Percentiles rank a stretch among this genome's conserved stretches.
Evolutionary conservation across 2,113 vertebrate genomes (phyloP).

Genomic region (Elephantulus edwardii): DNA sequence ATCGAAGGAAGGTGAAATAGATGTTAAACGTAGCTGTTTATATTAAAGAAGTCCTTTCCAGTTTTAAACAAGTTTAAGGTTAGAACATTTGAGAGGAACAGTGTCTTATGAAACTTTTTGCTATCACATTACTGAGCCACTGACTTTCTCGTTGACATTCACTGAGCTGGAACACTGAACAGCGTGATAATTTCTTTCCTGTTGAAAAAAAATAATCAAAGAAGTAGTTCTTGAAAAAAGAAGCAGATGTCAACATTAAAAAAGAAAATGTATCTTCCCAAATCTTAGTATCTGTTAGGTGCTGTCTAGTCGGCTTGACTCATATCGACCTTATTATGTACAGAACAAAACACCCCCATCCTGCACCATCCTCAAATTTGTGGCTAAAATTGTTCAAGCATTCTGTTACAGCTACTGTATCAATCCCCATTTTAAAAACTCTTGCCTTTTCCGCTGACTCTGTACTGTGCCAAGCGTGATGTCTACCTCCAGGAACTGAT

Average conservation of each 20-base stretch:
- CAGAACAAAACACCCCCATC: background rate
- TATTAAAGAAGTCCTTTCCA: background rate
- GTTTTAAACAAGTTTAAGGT: constrained; percentile 11
- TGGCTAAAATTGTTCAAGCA: background rate
- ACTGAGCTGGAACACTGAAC: constrained; percentile 23
- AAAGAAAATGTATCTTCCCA: constrained; percentile 5
- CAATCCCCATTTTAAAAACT: too few species aligned
- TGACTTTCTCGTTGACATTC: constrained; percentile 50
- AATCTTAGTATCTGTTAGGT: background rate
- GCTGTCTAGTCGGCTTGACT: background rate
- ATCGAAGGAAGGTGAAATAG: background rate
- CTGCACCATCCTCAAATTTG: background rate
- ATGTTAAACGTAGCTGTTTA: background rate
- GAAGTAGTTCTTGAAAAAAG: constrained; percentile 37
- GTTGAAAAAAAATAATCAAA: constrained; percentile 32
- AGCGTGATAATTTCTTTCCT: constrained; percentile 58
- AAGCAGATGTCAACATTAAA: constrained; percentile 37
- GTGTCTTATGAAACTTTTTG: constrained; percentile 10
- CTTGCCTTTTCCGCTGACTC: too few species aligned
- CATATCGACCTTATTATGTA: background rate
- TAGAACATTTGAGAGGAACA: constrained; percentile 27
- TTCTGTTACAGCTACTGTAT: background rate
- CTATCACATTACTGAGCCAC: constrained; percentile 15
- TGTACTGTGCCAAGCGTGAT: background rate
- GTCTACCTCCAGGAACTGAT: background rate